Conservation (phyloP, 2,113 vertebrate species). For the Entomyzon cyanotis region DNA sequence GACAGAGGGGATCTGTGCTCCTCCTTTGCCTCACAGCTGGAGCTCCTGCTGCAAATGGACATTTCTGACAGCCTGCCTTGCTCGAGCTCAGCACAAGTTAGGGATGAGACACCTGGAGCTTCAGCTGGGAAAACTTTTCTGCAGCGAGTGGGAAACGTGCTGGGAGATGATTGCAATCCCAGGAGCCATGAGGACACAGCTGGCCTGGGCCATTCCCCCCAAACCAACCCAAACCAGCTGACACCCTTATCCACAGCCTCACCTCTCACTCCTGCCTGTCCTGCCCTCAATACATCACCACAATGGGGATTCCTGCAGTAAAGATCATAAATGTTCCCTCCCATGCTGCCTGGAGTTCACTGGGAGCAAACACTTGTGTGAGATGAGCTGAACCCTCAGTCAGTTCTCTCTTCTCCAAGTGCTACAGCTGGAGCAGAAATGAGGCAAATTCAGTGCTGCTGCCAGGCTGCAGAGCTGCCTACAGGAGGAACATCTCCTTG, state of each 20-base stretch:
- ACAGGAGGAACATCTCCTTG: not conserved
- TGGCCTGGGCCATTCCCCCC: not conserved
- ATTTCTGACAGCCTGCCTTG: constrained; percentile 13
- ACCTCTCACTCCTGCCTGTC: not conserved
- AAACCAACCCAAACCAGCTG: accelerated
- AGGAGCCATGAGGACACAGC: accelerated
- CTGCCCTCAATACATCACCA: not conserved
- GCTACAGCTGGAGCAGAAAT: accelerated
- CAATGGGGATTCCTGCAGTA: accelerated
- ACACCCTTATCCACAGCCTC: accelerated
- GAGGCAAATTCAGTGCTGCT: not conserved
- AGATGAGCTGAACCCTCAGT: accelerated
- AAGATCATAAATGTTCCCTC: not conserved
- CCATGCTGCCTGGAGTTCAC: not conserved
- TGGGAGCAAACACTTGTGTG: accelerated
- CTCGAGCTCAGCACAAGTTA: constrained; percentile 1
- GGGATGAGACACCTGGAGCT: not conserved
- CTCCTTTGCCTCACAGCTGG: constrained; percentile 17
- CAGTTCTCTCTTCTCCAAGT: not conserved
- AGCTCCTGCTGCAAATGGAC: not conserved
- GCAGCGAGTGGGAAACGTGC: not conserved
- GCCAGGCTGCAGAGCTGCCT: not conserved
- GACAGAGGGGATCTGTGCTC: not conserved
- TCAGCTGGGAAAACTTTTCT: not conserved
- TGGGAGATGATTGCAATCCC: not conserved